A percentile compares a stretch with the other conserved stretches of the same genome.
phyloP scores from a whole-genome alignment of 2,797 vertebrate genomes.

The Hemibagrus guttatus region DNA sequence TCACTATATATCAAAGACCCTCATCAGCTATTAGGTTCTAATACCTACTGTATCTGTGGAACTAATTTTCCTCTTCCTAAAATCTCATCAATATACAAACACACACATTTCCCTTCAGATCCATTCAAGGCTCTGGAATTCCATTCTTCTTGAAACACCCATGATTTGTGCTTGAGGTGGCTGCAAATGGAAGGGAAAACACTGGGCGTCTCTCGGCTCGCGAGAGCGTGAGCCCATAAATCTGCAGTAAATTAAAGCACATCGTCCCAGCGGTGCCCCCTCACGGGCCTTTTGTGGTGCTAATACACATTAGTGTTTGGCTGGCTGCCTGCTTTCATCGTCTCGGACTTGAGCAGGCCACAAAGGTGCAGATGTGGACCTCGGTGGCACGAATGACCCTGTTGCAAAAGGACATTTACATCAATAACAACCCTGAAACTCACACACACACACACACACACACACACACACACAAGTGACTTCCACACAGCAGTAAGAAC shows the following conservation, averaged over 20 bases:
- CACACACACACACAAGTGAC: neutral
- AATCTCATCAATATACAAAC: neutral
- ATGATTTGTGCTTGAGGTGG: conserved; percentile 73
- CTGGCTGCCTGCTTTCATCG: conserved; percentile 81
- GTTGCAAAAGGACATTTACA: conserved; percentile 34
- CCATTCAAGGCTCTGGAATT: conserved; percentile 27
- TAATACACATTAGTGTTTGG: conserved; percentile 83
- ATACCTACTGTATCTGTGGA: neutral
- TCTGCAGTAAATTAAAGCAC: conserved; percentile 86
- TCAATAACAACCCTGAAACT: conserved; percentile 49
- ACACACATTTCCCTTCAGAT: neutral
- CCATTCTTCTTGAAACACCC: conserved; percentile 61
- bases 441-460: neutral
- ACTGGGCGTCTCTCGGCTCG: conserved; percentile 53
- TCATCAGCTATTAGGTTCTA: neutral
- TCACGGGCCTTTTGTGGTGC: conserved; percentile 77
- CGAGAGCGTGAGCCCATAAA: conserved; percentile 79
- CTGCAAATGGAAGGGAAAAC: conserved; percentile 76
- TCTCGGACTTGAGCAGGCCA: conserved; percentile 72
- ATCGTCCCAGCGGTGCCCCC: conserved; percentile 69
- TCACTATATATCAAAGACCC: neutral
- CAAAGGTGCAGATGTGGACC: conserved; percentile 82
- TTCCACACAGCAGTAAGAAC: neutral
- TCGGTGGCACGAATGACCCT: conserved; percentile 68
- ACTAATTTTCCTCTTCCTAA: neutral